Percentiles rank a stretch among this genome's conserved stretches.
phyloP scores from a whole-genome alignment of 1,140 invertebrate species.

The Drosophila pseudoananassae region DNA sequence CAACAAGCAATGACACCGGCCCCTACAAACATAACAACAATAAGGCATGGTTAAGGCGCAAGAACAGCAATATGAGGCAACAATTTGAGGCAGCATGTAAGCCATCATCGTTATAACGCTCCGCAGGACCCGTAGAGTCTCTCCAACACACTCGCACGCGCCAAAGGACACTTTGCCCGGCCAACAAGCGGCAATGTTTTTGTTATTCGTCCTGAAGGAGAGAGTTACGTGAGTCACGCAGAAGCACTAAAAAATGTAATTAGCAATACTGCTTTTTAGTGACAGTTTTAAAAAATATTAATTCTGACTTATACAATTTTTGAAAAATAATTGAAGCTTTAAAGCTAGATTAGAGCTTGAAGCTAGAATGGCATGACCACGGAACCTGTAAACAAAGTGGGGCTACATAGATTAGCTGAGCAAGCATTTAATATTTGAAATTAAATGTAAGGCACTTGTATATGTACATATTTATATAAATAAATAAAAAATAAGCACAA shows the following conservation, averaged over 20 bases:
- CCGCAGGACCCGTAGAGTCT: slow-evolving; percentile 51
- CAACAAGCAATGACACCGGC: slow-evolving; percentile 8
- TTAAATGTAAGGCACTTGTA: too few relatives aligned
- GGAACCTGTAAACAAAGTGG: too few relatives aligned
- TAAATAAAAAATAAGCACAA: not conserved
- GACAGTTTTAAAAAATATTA: too few relatives aligned
- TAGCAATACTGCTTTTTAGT: not conserved
- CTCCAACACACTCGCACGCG: slow-evolving; percentile 11
- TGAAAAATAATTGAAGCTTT: too few relatives aligned
- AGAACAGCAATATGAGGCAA: slow-evolving; percentile 30
- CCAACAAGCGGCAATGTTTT: slow-evolving; percentile 36
- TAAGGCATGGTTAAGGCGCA: slow-evolving; percentile 1
- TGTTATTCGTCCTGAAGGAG: slow-evolving; percentile 16
- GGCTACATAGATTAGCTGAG: too few relatives aligned
- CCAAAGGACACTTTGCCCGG: slow-evolving; percentile 28
- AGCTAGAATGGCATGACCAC: too few relatives aligned
- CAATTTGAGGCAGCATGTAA: slow-evolving; percentile 62
- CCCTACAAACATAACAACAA: slow-evolving; percentile 18
- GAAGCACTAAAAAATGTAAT: not conserved
- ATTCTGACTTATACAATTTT: too few relatives aligned
- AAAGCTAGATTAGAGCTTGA: too few relatives aligned
- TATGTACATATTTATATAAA: not conserved
- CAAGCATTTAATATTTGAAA: too few relatives aligned
- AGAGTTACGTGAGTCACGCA: slow-evolving; percentile 44
- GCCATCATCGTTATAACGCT: slow-evolving; percentile 76